Evolutionary conservation across 2,888 invertebrate genomes (phyloP), one percentile per base, ranked within the genome.

Genomic region (Adelphocoris suturalis): DNA sequence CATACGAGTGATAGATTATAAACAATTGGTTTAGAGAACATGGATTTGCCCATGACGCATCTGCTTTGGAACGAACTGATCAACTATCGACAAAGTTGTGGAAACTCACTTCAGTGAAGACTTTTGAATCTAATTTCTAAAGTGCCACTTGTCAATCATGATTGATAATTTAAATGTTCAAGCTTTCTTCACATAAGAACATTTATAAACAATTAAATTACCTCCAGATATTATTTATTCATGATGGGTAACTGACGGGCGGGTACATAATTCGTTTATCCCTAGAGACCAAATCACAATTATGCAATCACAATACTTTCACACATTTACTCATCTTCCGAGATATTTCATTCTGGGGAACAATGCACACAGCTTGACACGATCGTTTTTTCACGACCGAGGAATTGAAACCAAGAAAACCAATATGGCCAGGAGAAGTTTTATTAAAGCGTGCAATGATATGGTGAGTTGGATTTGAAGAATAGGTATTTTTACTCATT

Each of bases 291-390:
- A 13, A n/a, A 68, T 19, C 11, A 68, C 68, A 68, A 68, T 23
- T n/a, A 68, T 68, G 68, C 68, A 5, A 12, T 12, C 68, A 68
- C 19, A 23, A 11, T n/a, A 5, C 7, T 68, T 23, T 23, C 23
- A 68, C 68, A 68, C 68, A 68, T 68, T 68, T 68, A 68, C 23
- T 12, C 68, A 68, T 68, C 68, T 68, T 68, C 68, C 68, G 68
- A 68, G 68, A 23, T 68, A 23, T 27, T 27, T 68, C n/a, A 27
- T 27, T 68, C 23, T 23, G 68, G 68, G 68, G n/a, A 68, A 68
- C 9, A 68, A 23, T 13, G 23, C 68, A 23, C 23, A 68, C 68
- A 68, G 68, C 68, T 68, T 23, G 23, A 68, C 68, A 23, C 68
- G 68, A 23, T 68, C 68, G 23, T 23, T 68, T 23, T 68, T 68